Evolutionary conservation across 2,888 invertebrate genomes (phyloP), one percentile per base, ranked within the genome.

Genomic region (Taphrorychus bicolor): DNA sequence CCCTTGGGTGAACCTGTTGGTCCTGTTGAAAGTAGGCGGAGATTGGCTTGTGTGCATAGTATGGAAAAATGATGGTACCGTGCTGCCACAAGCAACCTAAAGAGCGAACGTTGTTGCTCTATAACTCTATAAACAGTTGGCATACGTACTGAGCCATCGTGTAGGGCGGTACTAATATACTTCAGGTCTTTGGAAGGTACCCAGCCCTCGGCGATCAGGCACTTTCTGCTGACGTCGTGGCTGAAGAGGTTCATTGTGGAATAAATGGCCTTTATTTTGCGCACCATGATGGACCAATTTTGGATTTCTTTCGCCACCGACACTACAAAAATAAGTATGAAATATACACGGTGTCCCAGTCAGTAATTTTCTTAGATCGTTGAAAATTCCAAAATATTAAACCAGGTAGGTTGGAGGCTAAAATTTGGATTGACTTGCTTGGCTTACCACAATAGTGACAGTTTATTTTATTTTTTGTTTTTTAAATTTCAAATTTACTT

Each of bases 271-370:
- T 91, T 91, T 84, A 91, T 90, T 81, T 92, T 91, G 40, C 87
- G 84, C 18, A 91, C 91, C 85, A 91, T 90, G 45, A 94, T 88
- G 82, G 89, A 89, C 95, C 95, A 96, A 59, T 91, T 91, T 77
- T 93, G 92, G 73, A 96, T 86, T 80, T 95, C 93, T 74, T 93
- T 90, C 0, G 94, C 94, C 1, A 95, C 95, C 72, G 91, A 92
- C 0, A 92, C 88, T 40, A 19, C n/a, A n/a, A 41, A 70, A 66
- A n/a, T 16, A 0, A 32, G 16, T 5, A 14, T 16, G n/a, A 14
- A 48, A 14, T 32, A 1, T 32, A 1, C 32, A n/a, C n/a, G n/a
- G n/a, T n/a, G n/a, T n/a, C 11, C 32, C 32, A 32, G 11, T 7
- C 14, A 45, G 17, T 45, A 45, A 45, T 45, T 45, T 45, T 7